Evolutionary conservation across 2,113 vertebrate genomes (phyloP), one percentile per base, ranked within the genome.

Genomic region (Nannobrachium achirus): DNA sequence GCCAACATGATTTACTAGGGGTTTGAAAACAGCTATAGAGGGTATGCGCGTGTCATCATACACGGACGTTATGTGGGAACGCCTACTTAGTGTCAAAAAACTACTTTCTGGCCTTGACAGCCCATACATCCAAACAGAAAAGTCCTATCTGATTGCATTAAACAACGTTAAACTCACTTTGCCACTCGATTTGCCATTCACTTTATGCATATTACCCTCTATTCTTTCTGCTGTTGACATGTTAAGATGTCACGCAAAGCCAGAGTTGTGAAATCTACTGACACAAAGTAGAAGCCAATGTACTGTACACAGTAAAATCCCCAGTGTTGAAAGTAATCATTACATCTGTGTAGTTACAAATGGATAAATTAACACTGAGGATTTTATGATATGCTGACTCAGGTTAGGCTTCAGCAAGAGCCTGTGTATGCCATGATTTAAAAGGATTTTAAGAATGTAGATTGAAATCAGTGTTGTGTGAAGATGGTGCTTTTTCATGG

Each of bases 381-480:
- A 33, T 33, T 33, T 33, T 33, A 33, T 33, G 3, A 10, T 56
- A 65, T 1, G 7, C 66, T 52, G 57, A 65, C 84, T 90, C 86
- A 90, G 86, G 88, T 81, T 46, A 76, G 71, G 52, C 73, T 79
- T 53, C 38, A 51, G 40, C 19, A 46, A 56, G 66, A 75, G 75
- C 65, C 78, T 53, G 20, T 25, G 5, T 68, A 66, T 74, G 78
- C 57, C 66, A 77, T 69, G 20, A 80, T 52, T 40, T 38, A 70
- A 4, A 55, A 6, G 45, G 15, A 20, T 48, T 45, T 8, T 15
- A 20, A 15, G 2, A 60, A n/a, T 2, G 1, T 25, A 55, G 15
- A 39, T 64, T 60, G 78, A 42, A 39, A n/a, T 66, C 10, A 25
- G 38, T 25, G 39, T 52, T n/a, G 7, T 41, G 14, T n/a, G n/a